These are phyloP conservation scores for Anticlea derivata DNA, from an alignment of 2,888 invertebrate genomes.

Conservation along the genomic window DNA sequence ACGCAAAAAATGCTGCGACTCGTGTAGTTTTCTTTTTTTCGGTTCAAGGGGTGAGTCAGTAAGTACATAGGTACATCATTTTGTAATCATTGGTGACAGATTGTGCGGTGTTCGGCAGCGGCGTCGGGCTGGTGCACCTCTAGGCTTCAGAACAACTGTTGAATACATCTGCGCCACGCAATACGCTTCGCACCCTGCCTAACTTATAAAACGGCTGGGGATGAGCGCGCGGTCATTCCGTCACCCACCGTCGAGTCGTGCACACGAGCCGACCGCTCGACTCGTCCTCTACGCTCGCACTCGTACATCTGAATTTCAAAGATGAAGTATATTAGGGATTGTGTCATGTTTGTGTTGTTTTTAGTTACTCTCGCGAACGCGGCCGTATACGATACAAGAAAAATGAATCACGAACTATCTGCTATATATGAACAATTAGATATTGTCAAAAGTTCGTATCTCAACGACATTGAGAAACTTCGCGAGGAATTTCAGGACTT, in stretches of 20 bases:
- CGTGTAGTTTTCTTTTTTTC: no score
- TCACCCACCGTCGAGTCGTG: conserved; percentile 41
- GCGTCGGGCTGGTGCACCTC: conserved; percentile 37
- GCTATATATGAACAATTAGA: conserved; percentile 58
- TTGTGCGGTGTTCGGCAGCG: conserved; percentile 2
- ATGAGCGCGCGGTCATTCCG: conserved; percentile 51
- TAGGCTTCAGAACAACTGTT: conserved; percentile 69
- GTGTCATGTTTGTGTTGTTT: conserved; percentile 50
- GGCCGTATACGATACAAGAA: conserved; percentile 39
- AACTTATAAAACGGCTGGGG: conserved; percentile 48
- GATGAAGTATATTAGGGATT: conserved; percentile 57
- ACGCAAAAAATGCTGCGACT: no score
- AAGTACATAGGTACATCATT: no score
- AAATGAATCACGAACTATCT: conserved; percentile 52
- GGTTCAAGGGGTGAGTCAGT: no score
- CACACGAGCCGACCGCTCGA: conserved; percentile 37
- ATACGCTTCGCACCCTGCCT: conserved; percentile 37
- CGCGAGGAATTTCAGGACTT: conserved; percentile 62
- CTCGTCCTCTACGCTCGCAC: conserved; percentile 34
- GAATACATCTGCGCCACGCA: conserved; percentile 70
- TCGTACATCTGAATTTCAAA: conserved; percentile 33
- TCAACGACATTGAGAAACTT: conserved; percentile 54
- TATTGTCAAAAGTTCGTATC: conserved; percentile 53
- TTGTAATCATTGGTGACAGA: conserved; percentile 3
- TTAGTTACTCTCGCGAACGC: conserved; percentile 48